phyloP scores from a whole-genome alignment of 2,797 vertebrate genomes.

The Tachyglossus aculeatus region DNA sequence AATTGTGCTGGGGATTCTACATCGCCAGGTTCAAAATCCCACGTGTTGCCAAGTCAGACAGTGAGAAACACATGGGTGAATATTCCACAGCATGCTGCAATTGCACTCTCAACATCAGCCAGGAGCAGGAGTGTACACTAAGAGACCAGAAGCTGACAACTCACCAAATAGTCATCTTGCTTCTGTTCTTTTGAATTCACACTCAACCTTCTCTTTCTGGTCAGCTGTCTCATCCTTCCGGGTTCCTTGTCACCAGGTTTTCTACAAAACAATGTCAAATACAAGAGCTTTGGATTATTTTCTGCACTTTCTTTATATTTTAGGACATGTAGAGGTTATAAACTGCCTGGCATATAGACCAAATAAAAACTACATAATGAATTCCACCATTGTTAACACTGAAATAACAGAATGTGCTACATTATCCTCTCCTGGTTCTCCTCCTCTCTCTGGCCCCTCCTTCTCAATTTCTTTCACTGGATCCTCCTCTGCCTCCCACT shows the following conservation, averaged over 20 bases:
- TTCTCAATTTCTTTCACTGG: too few relatives aligned
- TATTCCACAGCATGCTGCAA: fast-evolving
- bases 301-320: conserved; percentile 5
- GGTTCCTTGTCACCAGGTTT: background rate
- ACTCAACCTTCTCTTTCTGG: background rate
- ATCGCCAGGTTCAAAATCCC: too few relatives aligned
- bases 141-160: background rate
- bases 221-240: conserved; percentile 11
- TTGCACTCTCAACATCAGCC: too few relatives aligned
- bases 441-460: too few relatives aligned
- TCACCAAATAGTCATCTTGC: conserved; percentile 9
- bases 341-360: conserved; percentile 1
- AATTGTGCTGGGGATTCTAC: background rate
- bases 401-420: background rate
- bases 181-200: conserved; percentile 12
- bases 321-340: background rate
- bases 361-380: background rate
- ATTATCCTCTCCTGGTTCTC: too few relatives aligned
- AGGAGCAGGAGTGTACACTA: fast-evolving
- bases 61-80: background rate
- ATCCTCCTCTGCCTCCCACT: too few relatives aligned
- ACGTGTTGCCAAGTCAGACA: too few relatives aligned
- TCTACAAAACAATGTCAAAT: conserved; percentile 1
- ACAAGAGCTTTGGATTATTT: background rate
- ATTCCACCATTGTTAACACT: background rate